Base-by-base conservation (phyloP, 2,888 invertebrate species). In the Epinotia nisella region DNA sequence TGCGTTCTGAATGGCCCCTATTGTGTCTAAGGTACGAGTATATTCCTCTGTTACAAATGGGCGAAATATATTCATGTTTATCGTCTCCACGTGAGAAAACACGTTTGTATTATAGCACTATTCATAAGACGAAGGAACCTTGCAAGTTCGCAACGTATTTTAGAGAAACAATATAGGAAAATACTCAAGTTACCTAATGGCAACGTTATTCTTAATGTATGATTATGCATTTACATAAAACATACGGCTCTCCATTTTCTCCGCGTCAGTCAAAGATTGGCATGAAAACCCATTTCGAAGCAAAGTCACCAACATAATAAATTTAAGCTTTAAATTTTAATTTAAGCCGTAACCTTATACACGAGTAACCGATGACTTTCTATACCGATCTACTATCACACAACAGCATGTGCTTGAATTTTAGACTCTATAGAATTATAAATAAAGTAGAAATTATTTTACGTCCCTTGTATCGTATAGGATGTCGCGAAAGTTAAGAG, bases 261-360 rank as follows among this genome's bases (percentile, higher is more conserved):
- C 15, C 13, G 15, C 15, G 56, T 29, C 56, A 56, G 19, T 29
- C 56, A 56, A 29, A 24, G 24, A 5, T 56, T 24, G 15, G 7
- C 15, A 29, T 56, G 24, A 56, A 24, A n/a, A 24, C 56, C 15
- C 5, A 29, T 24, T 24, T 24, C 13, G 10, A 55, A 2, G 17
- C 55, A 2, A 1, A 24, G 15, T 56, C 15, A 24, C 29, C 9
- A 29, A 58, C 29, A 58, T 58, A 58, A 29, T 58, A 15, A 58
- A 29, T 15, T n/a, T 29, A 58, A 58, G 29, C 58, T 58, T 58
- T 58, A n/a, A 29, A 58, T 58, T 58, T 58, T 29, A 29, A 29
- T 58, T 58, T 24, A n/a, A 9, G 15, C 29, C n/a, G 58, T 58
- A 29, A 13, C 58, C 29, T 29, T 29, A 24, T 58, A 58, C 58